Conservation (phyloP, 2,113 vertebrate genomes). For the Erinaceus europaeus region DNA sequence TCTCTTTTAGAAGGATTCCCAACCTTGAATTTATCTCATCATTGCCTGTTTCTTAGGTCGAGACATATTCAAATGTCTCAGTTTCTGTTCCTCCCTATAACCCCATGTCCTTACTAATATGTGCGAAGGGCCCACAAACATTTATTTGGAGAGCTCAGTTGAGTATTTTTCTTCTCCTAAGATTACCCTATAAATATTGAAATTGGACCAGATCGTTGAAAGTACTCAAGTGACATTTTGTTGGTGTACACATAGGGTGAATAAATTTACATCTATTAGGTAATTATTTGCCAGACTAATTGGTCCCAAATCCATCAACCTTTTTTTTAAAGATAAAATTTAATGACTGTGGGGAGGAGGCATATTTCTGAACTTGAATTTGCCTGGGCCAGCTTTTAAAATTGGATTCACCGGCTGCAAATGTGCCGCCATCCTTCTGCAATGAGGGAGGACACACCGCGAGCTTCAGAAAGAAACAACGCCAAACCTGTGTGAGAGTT, state of each 20-base stretch:
- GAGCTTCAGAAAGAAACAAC: not conserved
- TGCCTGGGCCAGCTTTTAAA: not conserved
- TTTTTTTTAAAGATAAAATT: not conserved
- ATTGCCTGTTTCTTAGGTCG: not conserved
- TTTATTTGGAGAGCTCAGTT: not conserved
- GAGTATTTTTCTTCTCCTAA: conserved; percentile 16
- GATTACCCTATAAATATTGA: conserved; percentile 12
- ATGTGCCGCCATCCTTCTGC: not conserved
- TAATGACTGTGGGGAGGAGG: not conserved
- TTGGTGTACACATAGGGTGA: not conserved
- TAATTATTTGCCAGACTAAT: conserved; percentile 5
- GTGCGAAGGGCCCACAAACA: not conserved
- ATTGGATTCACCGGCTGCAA: not conserved
- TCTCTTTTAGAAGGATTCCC: not conserved
- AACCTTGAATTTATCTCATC: not conserved
- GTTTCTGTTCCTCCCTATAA: not conserved
- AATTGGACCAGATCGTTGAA: conserved; percentile 22
- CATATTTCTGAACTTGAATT: not conserved
- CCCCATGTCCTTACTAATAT: too few species aligned
- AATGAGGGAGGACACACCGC: not conserved
- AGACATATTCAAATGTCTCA: not conserved
- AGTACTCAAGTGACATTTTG: conserved; percentile 31
- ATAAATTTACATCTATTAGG: conserved; percentile 7
- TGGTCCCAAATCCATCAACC: not conserved
- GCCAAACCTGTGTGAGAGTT: not conserved